Conservation (phyloP, 2,113 vertebrate species). For the Grammomys surdaster region DNA sequence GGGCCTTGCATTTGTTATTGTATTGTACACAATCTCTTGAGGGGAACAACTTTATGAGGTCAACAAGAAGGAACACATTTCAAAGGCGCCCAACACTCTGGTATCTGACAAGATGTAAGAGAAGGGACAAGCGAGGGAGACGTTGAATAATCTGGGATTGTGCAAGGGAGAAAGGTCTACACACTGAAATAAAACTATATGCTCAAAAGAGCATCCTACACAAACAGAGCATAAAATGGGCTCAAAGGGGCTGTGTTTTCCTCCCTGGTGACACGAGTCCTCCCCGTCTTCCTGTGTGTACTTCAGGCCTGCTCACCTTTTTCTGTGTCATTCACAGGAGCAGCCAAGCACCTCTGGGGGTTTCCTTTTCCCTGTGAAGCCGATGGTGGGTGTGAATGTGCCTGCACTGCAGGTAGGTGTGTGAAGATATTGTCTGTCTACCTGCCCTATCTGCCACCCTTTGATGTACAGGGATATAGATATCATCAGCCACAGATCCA, state of each 20-base stretch:
- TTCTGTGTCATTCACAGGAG: slow-evolving; percentile 73
- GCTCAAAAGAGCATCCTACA: slow-evolving; percentile 74
- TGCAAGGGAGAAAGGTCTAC: slow-evolving; percentile 76
- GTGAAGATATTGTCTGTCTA: neutral
- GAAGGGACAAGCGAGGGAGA: slow-evolving; percentile 73
- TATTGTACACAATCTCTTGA: slow-evolving; percentile 73
- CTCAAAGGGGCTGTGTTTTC: slow-evolving; percentile 76
- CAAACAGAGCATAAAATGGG: slow-evolving; percentile 84
- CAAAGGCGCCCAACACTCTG: slow-evolving; percentile 80
- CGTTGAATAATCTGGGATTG: slow-evolving; percentile 52
- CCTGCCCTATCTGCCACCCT: neutral
- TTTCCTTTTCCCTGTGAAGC: slow-evolving; percentile 78
- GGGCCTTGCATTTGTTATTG: slow-evolving; percentile 80
- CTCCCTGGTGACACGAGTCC: slow-evolving; percentile 80
- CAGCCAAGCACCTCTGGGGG: slow-evolving; percentile 77
- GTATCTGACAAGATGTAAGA: slow-evolving; percentile 82
- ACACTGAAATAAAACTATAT: slow-evolving; percentile 85
- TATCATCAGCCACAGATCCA: neutral
- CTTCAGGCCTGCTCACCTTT: slow-evolving; percentile 74
- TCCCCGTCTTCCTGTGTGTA: slow-evolving; percentile 70
- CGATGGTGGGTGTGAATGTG: slow-evolving; percentile 65
- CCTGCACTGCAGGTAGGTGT: slow-evolving; percentile 72
- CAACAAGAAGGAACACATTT: slow-evolving; percentile 78
- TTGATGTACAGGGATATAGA: neutral
- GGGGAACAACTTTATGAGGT: slow-evolving; percentile 81